phyloP scores from a whole-genome alignment of 2,113 vertebrate genomes.

The Apeltes quadracus region DNA sequence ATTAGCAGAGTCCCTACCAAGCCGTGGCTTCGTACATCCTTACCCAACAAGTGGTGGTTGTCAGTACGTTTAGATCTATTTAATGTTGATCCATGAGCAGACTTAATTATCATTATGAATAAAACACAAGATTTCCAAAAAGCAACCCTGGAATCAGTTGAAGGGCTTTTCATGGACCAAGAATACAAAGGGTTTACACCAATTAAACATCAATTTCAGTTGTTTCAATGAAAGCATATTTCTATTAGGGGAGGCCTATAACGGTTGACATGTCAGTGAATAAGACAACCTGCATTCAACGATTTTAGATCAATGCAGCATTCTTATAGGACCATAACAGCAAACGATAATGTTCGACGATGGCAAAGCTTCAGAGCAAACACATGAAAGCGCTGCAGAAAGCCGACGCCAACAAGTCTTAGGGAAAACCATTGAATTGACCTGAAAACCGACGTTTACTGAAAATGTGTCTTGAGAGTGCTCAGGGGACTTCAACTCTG shows the following conservation, averaged over 20 bases:
- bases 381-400: slow-evolving; percentile 17
- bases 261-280: not conserved
- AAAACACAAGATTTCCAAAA: slow-evolving; percentile 12
- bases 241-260: not conserved
- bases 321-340: slow-evolving; percentile 2
- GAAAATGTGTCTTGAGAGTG: not conserved
- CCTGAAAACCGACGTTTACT: not conserved
- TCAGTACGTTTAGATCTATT: not conserved
- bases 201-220: not conserved
- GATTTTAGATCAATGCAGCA: not conserved
- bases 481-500: not conserved
- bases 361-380: slow-evolving; percentile 45
- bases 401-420: not conserved
- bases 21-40: not conserved
- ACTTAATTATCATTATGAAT: not conserved
- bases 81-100: not conserved
- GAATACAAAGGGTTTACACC: not conserved
- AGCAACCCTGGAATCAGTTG: slow-evolving; percentile 2
- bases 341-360: not conserved
- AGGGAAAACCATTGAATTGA: not conserved
- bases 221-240: not conserved
- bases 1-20: not conserved
- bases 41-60: not conserved
- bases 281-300: slow-evolving; percentile 24
- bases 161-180: not conserved